Evolutionary conservation across 2,888 invertebrate genomes (phyloP), one percentile per base, ranked within the genome.

Genomic region (Thera obeliscata): DNA sequence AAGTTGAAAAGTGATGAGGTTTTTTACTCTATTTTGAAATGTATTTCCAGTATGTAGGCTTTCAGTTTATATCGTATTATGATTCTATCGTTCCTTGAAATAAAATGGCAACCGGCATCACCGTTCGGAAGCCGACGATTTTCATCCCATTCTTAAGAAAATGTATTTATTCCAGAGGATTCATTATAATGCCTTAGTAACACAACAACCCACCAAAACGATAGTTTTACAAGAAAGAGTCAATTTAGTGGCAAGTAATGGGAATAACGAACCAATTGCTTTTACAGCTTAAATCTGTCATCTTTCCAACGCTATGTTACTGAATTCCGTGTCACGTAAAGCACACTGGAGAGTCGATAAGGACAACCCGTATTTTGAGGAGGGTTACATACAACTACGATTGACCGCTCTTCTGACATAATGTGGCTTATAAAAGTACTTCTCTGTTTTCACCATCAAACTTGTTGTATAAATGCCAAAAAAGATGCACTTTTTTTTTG

Each of bases 311-410:
- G 48, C 58, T 22, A 64, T 41, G 6, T 41, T 41, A 2, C 43
- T 54, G 46, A 46, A 54, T 54, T 64, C 56, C 50, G 22, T 46
- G 64, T 64, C 64, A 64, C 64, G 64, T 64, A 56, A n/a, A 54
- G 56, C 56, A 64, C 57, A 59, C 59, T 64, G 12, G 46, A 46
- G 50, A 56, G 67, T 71, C 74, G 81, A 80, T 80, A 79, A 77
- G 77, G 80, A 78, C 78, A 77, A 78, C 74, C 76, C 76, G 74
- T 67, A 70, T 72, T 77, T 80, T 80, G 79, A 81, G 75, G 74
- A 78, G 78, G 81, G 81, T 77, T 66, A 64, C 46, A 59, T 58
- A 61, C 63, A 62, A 62, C 52, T 58, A 60, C 64, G 59, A 61
- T 69, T 72, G 72, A 72, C 74, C 69, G 67, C 43, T 46, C 43